Evolutionary conservation across 2,113 vertebrate species (phyloP).

Genomic region (Pleuronectes platessa): DNA sequence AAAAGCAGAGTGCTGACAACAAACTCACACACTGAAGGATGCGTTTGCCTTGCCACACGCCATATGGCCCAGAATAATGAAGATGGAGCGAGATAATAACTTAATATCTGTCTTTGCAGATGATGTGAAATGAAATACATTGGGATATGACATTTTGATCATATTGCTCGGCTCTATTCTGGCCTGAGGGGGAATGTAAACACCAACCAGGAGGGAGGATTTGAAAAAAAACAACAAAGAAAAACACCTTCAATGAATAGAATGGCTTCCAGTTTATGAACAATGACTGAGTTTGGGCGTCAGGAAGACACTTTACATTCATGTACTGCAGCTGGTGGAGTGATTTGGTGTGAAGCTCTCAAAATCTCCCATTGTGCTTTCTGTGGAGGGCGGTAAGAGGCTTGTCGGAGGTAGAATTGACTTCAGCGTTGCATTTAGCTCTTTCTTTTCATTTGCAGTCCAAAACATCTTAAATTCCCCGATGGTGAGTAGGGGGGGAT

Average conservation of each 20-base stretch:
- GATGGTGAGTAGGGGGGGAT: constrained; percentile 57
- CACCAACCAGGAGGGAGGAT: not conserved
- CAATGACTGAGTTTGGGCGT: not conserved
- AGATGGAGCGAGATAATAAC: not conserved
- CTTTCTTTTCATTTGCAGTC: constrained; percentile 56
- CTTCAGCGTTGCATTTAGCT: constrained; percentile 60
- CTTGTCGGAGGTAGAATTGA: constrained; percentile 60
- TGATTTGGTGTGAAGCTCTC: constrained; percentile 41
- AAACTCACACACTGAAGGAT: not conserved
- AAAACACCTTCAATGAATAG: not conserved
- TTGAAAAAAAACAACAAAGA: no score
- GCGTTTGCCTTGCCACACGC: not conserved
- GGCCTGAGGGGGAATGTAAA: not conserved
- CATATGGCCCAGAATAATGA: not conserved
- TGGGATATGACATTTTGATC: not conserved
- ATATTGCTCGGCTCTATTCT: not conserved
- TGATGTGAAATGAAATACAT: not conserved
- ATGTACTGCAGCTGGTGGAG: constrained; percentile 13
- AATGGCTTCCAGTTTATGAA: not conserved
- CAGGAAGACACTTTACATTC: not conserved
- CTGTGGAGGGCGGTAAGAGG: constrained; percentile 35
- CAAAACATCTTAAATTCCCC: constrained; percentile 67
- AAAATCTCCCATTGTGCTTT: constrained; percentile 39
- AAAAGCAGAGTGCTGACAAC: not conserved
- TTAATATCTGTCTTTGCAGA: not conserved